Evolutionary conservation across 2,888 invertebrate genomes (phyloP), one percentile per base, ranked within the genome.

Genomic region (Seladonia tumulorum): DNA sequence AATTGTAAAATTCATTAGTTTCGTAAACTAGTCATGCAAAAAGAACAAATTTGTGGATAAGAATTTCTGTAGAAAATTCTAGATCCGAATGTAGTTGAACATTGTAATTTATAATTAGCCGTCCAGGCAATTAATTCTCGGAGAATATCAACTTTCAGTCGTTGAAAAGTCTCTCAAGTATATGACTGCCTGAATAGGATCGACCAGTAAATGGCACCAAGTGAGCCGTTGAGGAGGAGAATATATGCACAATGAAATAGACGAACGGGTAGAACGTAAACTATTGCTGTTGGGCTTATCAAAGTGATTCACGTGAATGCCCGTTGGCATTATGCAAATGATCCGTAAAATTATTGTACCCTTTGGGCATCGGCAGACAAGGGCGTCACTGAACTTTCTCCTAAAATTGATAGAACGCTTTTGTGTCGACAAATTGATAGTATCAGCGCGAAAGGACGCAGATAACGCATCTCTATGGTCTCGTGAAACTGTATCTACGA

Each of bases 261-360:
- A 89, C 75, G 82, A 85, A 74, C 79, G 76, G 77, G 70, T 77
- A 78, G 81, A 87, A 72, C 74, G 86, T 85, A 90, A 90, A 90
- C 83, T 83, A 85, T 90, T 90, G 88, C 89, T 88, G 90, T 90
- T 89, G 88, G 81, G 87, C 83, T 90, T 90, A 90, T 90, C 90
- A 90, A 90, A 90, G 89, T 89, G 90, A 90, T 90, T 88, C 90
- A 89, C 85, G 81, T 80, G 89, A 87, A 87, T 89, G 85, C 85
- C 81, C 82, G 74, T 53, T 74, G 80, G 89, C 60, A 89, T 90
- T 90, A 90, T 90, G 89, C 83, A 90, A 90, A 90, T 88, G 86
- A 90, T 42, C 76, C 86, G 88, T 90, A 89, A 90, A 90, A 90
- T 90, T 89, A 89, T 90, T 82, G 86, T 84, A 85, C 79, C 89